Evolutionary conservation across 2,797 vertebrate species (phyloP).

Genomic region (Peromyscus melanophrys): DNA sequence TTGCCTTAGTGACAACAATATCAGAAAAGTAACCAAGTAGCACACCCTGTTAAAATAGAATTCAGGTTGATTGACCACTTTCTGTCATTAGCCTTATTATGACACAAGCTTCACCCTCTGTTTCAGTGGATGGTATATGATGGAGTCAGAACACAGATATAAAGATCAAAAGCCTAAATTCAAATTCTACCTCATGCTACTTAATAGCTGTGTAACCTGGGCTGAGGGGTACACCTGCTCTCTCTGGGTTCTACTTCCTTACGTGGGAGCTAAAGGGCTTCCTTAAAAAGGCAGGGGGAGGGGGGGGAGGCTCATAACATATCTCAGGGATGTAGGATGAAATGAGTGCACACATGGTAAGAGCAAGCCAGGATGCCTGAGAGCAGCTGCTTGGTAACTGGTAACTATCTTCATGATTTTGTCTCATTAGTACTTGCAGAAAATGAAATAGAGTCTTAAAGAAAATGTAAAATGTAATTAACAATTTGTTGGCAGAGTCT

Average conservation of each 20-base stretch:
- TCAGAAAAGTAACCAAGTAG: conserved; percentile 8
- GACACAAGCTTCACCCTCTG: not conserved
- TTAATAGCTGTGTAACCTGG: not conserved
- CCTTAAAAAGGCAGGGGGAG: not conserved
- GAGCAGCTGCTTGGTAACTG: not conserved
- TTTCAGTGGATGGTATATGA: not conserved
- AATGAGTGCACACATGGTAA: not conserved
- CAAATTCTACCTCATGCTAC: not conserved
- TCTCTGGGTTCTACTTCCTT: not conserved
- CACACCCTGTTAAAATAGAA: not conserved
- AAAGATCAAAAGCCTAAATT: conserved; percentile 42
- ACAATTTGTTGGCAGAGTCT: not conserved
- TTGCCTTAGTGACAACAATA: not conserved
- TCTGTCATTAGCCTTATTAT: not conserved
- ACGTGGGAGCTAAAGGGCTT: not conserved
- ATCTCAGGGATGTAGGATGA: not conserved
- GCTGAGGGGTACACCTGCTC: not conserved
- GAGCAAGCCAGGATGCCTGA: not conserved
- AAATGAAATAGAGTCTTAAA: conserved; percentile 58
- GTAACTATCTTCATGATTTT: not conserved
- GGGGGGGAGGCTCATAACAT: not conserved
- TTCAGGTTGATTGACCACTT: not conserved
- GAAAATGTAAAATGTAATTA: not conserved
- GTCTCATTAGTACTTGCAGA: not conserved
- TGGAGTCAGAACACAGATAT: not conserved